phyloP scores from a whole-genome alignment of 2,797 vertebrate species.

The Falco columbarius region DNA sequence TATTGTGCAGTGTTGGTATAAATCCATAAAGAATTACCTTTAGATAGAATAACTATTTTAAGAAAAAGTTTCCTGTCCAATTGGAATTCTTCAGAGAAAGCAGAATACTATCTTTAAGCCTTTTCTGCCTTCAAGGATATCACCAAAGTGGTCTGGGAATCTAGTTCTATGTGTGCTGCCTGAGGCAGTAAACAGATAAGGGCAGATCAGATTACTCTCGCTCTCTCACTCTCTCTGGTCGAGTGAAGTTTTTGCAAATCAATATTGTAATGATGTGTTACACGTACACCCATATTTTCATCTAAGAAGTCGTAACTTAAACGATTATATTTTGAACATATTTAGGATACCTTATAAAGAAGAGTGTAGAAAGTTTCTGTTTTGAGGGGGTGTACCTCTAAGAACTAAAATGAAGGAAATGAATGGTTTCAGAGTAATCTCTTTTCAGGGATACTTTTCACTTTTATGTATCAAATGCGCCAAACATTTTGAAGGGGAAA shows the following conservation, averaged over 20 bases:
- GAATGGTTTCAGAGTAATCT: not conserved
- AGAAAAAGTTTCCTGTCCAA: not conserved
- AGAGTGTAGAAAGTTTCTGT: not conserved
- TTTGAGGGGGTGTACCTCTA: not conserved
- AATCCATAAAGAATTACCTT: not conserved
- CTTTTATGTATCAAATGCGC: not conserved
- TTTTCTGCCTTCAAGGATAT: not conserved
- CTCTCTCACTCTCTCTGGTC: not conserved
- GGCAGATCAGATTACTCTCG: slow-evolving; percentile 8
- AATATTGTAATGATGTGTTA: slow-evolving; percentile 9
- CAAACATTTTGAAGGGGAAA: not conserved
- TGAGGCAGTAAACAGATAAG: not conserved
- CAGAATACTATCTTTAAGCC: not conserved
- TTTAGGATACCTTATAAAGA: not conserved
- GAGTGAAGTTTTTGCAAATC: not conserved
- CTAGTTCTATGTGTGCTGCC: not conserved
- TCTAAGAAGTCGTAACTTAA: not conserved
- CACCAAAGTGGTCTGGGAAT: not conserved
- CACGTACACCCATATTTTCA: not conserved
- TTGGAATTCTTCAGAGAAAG: not conserved
- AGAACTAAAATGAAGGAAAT: not conserved
- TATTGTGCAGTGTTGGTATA: not conserved
- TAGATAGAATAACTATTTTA: not conserved
- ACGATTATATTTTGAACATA: not conserved
- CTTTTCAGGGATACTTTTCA: not conserved